Evolutionary conservation across 2,797 vertebrate genomes (phyloP).

Genomic region (Uromys caudimaculatus): DNA sequence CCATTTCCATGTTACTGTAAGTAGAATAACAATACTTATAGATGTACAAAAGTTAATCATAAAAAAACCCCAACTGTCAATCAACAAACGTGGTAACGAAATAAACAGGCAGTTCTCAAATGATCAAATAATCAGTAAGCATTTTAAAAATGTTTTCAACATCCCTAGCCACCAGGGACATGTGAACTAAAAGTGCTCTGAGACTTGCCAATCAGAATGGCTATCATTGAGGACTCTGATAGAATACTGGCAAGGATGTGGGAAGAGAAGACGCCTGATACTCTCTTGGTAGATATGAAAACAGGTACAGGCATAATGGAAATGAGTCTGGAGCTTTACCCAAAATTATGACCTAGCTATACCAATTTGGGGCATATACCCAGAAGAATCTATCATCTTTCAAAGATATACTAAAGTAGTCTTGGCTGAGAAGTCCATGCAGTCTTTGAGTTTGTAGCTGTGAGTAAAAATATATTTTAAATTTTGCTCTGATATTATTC

Average conservation of each 20-base stretch:
- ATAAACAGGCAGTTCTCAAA: background rate
- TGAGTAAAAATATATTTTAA: background rate
- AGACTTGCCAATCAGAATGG: background rate
- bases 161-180: background rate
- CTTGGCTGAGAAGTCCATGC: background rate
- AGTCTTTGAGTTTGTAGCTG: background rate
- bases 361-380: background rate
- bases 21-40: background rate
- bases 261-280: background rate
- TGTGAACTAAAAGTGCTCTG: background rate
- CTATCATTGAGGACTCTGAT: background rate
- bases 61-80: background rate
- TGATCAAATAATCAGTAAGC: background rate
- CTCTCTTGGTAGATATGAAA: background rate
- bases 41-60: background rate
- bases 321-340: background rate
- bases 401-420: background rate
- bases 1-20: background rate
- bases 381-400: background rate
- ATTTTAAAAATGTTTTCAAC: background rate
- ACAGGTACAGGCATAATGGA: background rate
- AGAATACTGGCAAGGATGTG: background rate
- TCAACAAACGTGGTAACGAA: background rate
- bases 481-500: background rate
- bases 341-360: background rate